A percentile compares a stretch with the other conserved stretches of the same genome.
Conservation (phyloP, 2,888 invertebrate species). For the Diabrotica balteata region DNA sequence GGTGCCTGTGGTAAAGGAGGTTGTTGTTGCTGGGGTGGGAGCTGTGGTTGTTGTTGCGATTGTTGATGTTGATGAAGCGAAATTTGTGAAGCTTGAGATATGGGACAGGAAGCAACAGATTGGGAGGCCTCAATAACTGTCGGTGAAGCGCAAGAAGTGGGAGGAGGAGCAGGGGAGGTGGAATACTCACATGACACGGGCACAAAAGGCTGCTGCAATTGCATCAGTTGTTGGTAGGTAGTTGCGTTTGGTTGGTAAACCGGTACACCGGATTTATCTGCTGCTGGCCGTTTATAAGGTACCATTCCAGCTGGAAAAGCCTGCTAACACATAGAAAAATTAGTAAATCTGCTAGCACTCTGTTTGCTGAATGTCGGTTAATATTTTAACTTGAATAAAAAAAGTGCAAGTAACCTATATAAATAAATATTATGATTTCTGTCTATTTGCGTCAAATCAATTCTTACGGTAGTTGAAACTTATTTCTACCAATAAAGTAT, state of each 20-base stretch:
- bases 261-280: slow-evolving; percentile 95
- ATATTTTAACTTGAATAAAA: too few species aligned
- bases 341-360: neutral
- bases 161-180: slow-evolving; percentile 70
- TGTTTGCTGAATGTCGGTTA: too few species aligned
- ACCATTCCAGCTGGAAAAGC: slow-evolving; percentile 95
- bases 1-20: slow-evolving; percentile 43
- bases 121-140: slow-evolving; percentile 54
- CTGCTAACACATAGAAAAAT: slow-evolving; percentile 61
- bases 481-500: too few species aligned
- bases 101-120: slow-evolving; percentile 49
- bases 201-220: slow-evolving; percentile 94
- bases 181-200: slow-evolving; percentile 99
- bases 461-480: too few species aligned
- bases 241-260: slow-evolving; percentile 92
- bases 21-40: slow-evolving; percentile 26
- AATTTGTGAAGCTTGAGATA: slow-evolving; percentile 27
- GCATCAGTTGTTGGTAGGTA: slow-evolving; percentile 94
- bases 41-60: neutral
- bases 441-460: too few species aligned
- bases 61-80: slow-evolving; percentile 41
- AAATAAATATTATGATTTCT: too few species aligned
- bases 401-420: too few species aligned
- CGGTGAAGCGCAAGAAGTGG: slow-evolving; percentile 51
- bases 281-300: slow-evolving; percentile 95